These are phyloP conservation scores for Synanthedon myopaeformis DNA, from an alignment of 2,888 invertebrate genomes.

Conservation along the genomic window DNA sequence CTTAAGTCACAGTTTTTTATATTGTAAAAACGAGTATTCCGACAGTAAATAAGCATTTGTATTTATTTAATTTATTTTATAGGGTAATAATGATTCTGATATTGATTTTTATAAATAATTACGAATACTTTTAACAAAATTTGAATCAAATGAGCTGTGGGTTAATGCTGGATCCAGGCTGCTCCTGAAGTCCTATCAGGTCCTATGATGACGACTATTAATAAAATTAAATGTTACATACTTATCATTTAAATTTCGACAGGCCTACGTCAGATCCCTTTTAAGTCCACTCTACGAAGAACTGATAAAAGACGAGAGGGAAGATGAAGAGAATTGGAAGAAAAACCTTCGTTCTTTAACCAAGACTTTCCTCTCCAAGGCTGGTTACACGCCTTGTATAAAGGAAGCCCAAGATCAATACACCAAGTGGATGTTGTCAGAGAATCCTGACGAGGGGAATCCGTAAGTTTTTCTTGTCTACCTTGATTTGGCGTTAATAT, in stretches of 20 bases:
- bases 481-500: background rate
- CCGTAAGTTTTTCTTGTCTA: constrained; percentile 70
- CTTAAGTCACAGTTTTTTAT: too few species aligned
- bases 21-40: too few species aligned
- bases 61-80: too few species aligned
- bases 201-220: too few species aligned
- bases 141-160: too few species aligned
- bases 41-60: too few species aligned
- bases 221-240: too few species aligned
- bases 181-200: too few species aligned
- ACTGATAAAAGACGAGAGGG: constrained; percentile 52
- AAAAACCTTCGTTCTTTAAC: constrained; percentile 76
- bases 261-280: constrained; percentile 78
- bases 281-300: constrained; percentile 80
- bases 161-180: too few species aligned
- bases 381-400: constrained; percentile 83
- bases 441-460: constrained; percentile 82
- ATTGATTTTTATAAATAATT: too few species aligned
- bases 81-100: too few species aligned
- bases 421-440: constrained; percentile 79
- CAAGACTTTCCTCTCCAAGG: constrained; percentile 79
- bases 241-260: background rate
- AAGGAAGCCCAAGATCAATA: constrained; percentile 79
- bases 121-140: too few species aligned
- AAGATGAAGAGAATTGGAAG: constrained; percentile 75